Base-by-base conservation (phyloP, 2,113 vertebrate species). In the Cavia aperea region DNA sequence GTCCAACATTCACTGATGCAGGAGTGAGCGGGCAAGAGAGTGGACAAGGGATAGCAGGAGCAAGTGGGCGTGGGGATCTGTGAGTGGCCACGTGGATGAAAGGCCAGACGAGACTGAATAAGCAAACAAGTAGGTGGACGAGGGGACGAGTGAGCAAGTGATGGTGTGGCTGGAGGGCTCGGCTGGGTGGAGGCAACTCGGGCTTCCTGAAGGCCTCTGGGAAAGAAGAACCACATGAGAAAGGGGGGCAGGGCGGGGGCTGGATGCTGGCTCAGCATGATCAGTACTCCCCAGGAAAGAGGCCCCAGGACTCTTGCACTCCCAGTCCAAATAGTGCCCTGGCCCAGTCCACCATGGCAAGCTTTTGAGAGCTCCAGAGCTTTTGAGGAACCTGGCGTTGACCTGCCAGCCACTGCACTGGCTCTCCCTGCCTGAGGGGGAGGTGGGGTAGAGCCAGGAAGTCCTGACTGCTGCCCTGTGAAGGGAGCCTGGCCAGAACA, bases 351-450 rank as follows among this genome's bases (percentile, higher is more conserved):
- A 68, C 93, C 89, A 88, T 83, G 1, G 62, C 19, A 5, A n/a
- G 89, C 63, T 58, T 82, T 4, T 24, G 46, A 77, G 58, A 36
- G 82, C 54, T 12, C 12, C 18, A 36, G 95, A 95, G 96, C 93
- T 49, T 87, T 92, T 95, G 94, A 93, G 91, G 68, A 94, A 62
- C 78, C 94, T 72, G 51, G 7, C 70, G 84, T 79, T 4, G 84
- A 93, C 86, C 75, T 43, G 49, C 75, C 54, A 81, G 75, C 91
- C 43, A 72, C 81, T 78, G 63, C 62, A 95, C 60, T 85, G 94
- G 84, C 72, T 81, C 83, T 58, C 72, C 77, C 83, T 58, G 39
- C 56, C 56, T 1, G 23, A 86, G 73, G 90, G 26, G 58, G 72
- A 75, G 88, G 89, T 72, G 62, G 56, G 62, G 56, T 16, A 19